Conservation (phyloP, 2,888 invertebrate genomes). For the Drosophila kuntzei region DNA sequence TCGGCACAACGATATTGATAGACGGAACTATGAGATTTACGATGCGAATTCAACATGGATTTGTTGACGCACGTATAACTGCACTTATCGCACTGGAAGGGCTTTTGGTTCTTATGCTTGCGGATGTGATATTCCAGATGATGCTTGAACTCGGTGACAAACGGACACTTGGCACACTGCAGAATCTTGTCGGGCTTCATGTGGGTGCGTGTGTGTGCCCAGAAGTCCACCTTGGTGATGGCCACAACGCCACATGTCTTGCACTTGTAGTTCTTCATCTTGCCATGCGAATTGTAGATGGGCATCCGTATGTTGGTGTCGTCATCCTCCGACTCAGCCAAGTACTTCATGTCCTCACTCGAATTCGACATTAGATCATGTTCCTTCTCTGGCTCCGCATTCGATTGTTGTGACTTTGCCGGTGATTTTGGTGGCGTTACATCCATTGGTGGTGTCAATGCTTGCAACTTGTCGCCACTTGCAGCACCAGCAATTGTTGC, state of each 20-base stretch:
- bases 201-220: slow-evolving; percentile 96
- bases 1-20: slow-evolving; percentile 97
- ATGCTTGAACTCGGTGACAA: slow-evolving; percentile 99
- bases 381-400: slow-evolving; percentile 75
- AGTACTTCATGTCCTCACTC: slow-evolving; percentile 83
- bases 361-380: slow-evolving; percentile 84
- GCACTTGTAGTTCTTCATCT: slow-evolving; percentile 95
- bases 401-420: slow-evolving; percentile 67
- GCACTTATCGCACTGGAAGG: slow-evolving; percentile 96
- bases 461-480: slow-evolving; percentile 73
- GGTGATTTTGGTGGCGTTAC: slow-evolving; percentile 85
- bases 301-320: slow-evolving; percentile 86
- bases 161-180: slow-evolving; percentile 96
- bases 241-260: slow-evolving; percentile 95
- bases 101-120: slow-evolving; percentile 97
- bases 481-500: slow-evolving; percentile 21
- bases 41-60: slow-evolving; percentile 99
- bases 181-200: slow-evolving; percentile 97
- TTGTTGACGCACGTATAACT: slow-evolving; percentile 97
- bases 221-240: slow-evolving; percentile 95
- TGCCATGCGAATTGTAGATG: slow-evolving; percentile 88
- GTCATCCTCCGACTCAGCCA: slow-evolving; percentile 83
- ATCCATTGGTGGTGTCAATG: slow-evolving; percentile 85
- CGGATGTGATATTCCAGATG: slow-evolving; percentile 98
- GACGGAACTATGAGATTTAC: slow-evolving; percentile 96